A percentile compares a stretch with the other conserved stretches of the same genome.
These are phyloP conservation scores for Xerus inauris DNA, from an alignment of 2,113 vertebrate species.

Conservation along the genomic window DNA sequence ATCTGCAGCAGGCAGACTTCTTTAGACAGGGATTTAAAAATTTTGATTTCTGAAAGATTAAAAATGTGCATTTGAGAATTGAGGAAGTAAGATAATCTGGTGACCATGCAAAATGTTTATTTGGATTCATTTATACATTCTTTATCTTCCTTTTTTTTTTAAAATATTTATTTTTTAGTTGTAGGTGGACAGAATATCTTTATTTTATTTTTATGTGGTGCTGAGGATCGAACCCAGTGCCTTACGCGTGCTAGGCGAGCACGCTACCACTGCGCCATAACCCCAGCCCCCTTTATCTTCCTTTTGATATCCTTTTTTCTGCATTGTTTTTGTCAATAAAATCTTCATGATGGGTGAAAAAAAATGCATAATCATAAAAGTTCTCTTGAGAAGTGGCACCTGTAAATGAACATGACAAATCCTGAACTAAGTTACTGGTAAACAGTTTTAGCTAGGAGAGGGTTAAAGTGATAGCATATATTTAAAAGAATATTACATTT, in stretches of 20 bases:
- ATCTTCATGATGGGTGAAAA: neutral
- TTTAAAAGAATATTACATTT: slow-evolving; percentile 23
- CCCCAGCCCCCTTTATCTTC: neutral
- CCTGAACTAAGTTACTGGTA: neutral
- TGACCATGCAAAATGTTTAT: neutral
- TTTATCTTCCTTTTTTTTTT: neutral
- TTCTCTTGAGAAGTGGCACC: neutral
- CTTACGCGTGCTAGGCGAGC: no score
- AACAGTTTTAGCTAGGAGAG: neutral
- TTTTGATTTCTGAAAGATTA: slow-evolving; percentile 43
- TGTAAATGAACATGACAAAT: neutral
- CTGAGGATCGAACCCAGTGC: no score
- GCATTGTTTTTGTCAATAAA: slow-evolving; percentile 5
- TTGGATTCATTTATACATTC: slow-evolving; percentile 18
- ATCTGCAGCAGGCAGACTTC: neutral
- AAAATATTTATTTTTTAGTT: no score
- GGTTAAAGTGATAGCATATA: neutral
- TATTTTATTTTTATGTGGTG: no score
- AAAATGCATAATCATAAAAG: neutral
- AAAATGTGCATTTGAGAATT: slow-evolving; percentile 37
- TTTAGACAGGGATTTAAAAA: slow-evolving; percentile 24
- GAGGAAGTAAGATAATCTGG: slow-evolving; percentile 3
- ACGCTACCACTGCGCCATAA: no score
- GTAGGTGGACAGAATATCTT: no score
- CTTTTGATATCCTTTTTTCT: slow-evolving; percentile 6